Conservation (phyloP, 2,888 invertebrate species). For the Cryptocephalus primarius region DNA sequence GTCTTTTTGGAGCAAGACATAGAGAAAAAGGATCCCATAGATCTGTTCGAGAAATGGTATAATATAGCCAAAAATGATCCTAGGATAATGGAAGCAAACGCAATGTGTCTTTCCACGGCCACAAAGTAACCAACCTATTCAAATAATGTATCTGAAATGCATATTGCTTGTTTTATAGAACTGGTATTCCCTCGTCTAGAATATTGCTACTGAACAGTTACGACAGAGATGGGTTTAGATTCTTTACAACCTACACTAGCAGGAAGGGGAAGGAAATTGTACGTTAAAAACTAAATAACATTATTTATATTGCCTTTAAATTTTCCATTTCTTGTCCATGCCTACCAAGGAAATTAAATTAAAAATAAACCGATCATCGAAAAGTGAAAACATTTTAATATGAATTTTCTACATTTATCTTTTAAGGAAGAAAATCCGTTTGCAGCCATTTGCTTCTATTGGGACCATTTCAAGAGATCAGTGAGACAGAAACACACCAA, state of each 20-base stretch:
- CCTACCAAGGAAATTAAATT: too few relatives aligned
- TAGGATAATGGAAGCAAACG: constrained; percentile 78
- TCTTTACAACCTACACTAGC: constrained; percentile 91
- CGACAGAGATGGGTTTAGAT: constrained; percentile 76
- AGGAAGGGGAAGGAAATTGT: constrained; percentile 85
- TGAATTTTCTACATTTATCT: too few relatives aligned
- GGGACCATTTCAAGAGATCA: constrained; percentile 73
- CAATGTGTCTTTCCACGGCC: constrained; percentile 80
- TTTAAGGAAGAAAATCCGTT: constrained; percentile 69
- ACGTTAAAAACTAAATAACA: constrained; percentile 17
- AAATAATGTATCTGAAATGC: too few relatives aligned
- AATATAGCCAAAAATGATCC: constrained; percentile 58
- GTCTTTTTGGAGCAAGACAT: constrained; percentile 70
- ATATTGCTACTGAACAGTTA: constrained; percentile 86
- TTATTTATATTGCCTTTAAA: too few relatives aligned
- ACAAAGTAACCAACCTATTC: constrained; percentile 50
- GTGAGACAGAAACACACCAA: constrained; percentile 33
- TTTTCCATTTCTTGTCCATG: too few relatives aligned
- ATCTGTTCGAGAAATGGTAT: constrained; percentile 82
- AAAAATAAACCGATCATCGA: too few relatives aligned
- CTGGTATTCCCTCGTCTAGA: constrained; percentile 77
- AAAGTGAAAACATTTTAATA: too few relatives aligned
- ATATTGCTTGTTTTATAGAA: constrained; percentile 37
- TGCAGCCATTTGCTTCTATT: constrained; percentile 86
- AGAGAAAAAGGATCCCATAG: constrained; percentile 69